Evolutionary conservation across 2,888 invertebrate species (phyloP), one percentile per base, ranked within the genome.

Genomic region (Ptychoptera contaminata): DNA sequence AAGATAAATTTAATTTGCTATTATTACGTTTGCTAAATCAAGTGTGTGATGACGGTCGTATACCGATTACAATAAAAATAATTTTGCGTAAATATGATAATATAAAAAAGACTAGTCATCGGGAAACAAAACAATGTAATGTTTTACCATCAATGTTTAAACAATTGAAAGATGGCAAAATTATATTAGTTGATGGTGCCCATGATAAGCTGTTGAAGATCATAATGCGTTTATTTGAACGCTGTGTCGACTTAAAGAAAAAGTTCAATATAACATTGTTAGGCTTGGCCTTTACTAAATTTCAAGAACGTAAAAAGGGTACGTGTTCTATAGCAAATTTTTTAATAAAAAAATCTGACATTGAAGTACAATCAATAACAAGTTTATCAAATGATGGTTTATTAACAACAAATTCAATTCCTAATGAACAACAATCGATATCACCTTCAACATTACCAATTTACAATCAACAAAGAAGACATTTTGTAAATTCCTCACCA

Each of bases 221-320:
- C 46, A 73, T 82, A 47, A 82, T 83, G 81, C 75, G 76, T 56
- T 69, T 85, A 52, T 84, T 84, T 57, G 77, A 78, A 58, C 77
- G 82, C 57, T 71, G 79, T 48, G 77, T 84, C 46, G 76, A 82
- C 57, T 69, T 79, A 51, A 70, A 73, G 29, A 77, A 79, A 65
- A 79, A 82, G 49, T 86, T 82, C 66, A 83, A 83, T 63, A 76
- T 86, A 54, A 85, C 84, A 1, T 65, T 85, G 44, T 69, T 86
- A 47, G 86, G 85, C n/a, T 67, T 85, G 55, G 81, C 83, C 15
- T 85, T 85, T 59, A 82, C 82, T 1, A 85, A 85, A 61, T 85
- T 86, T 57, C 77, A 79, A 54, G 83, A 80, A 53, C 70, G 76
- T 47, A 76, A 75, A 59, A 73, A 72, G 3, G 79, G 80, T 2